Base-by-base conservation (phyloP, 1,140 invertebrate genomes). In the Drosophila busckii region DNA sequence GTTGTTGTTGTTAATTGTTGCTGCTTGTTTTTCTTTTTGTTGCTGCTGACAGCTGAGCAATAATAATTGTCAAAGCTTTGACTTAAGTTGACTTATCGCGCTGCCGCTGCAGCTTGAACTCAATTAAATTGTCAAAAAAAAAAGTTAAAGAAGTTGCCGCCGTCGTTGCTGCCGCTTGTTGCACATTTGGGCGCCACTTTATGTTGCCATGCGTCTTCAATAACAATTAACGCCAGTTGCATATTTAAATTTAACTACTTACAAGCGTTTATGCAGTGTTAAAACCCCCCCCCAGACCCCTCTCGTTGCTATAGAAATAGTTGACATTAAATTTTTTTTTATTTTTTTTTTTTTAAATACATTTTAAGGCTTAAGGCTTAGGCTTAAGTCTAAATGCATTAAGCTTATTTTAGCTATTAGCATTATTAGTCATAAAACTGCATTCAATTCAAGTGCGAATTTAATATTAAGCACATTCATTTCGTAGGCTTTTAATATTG, bases 61-160 rank as follows among this genome's bases (percentile, higher is more conserved):
- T 76, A 76, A 76, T 76, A 76, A 76, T 76, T 78, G 71, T 76
- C 71, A 76, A 76, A 76, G 71, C 71, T 66, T 12, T 59, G 66
- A 78, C 71, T 76, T 52, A 50, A 56, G 40, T 53, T 76, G 70
- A 78, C 71, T 70, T 76, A 78, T 78, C 50, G 71, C 22, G 17
- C 35, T 29, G n/a, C 0, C 8, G 13, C 42, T 23, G 26, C 4
- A 6, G 32, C 8, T 60, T 49, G 41, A 16, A 61, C 61, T 46
- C 70, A 64, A 59, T 76, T 68, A 59, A 69, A 66, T 66, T 76
- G 55, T 76, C 66, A 76, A 69, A 78, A n/a, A n/a, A n/a, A n/a
- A n/a, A n/a, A n/a, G n/a, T n/a, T n/a, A n/a, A n/a, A n/a, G n/a
- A n/a, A 66, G 54, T 50, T 29, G 71, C 35, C 45, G 70, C 70